phyloP scores from a whole-genome alignment of 2,888 invertebrate genomes.

The Matsumyia berberina region DNA sequence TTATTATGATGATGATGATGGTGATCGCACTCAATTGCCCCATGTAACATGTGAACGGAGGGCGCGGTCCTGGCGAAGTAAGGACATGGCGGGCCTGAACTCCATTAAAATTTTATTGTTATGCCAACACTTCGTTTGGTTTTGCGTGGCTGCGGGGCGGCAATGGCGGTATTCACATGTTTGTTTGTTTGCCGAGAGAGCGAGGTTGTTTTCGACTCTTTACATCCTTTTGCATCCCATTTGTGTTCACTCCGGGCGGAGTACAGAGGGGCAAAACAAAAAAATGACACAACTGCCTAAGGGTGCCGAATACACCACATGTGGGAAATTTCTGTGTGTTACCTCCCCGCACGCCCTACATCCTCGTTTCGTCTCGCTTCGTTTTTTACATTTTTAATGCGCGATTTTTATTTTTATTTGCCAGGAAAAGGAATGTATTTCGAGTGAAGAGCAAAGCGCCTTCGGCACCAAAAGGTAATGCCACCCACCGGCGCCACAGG shows the following conservation, averaged over 20 bases:
- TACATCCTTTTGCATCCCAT: slow-evolving; percentile 21
- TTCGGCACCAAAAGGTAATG: slow-evolving; percentile 43
- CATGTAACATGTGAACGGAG: slow-evolving; percentile 58
- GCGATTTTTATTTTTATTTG: slow-evolving; percentile 49
- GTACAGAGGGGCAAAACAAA: background rate
- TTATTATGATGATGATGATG: slow-evolving; percentile 64
- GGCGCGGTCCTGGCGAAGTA: background rate
- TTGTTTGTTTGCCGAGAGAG: slow-evolving; percentile 28
- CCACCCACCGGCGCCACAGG: slow-evolving; percentile 59
- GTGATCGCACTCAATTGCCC: slow-evolving; percentile 74
- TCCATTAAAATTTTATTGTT: slow-evolving; percentile 74
- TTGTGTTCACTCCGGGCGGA: slow-evolving; percentile 3
- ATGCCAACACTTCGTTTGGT: slow-evolving; percentile 60
- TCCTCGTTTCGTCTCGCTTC: background rate
- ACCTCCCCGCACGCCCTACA: background rate
- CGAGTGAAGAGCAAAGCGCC: slow-evolving; percentile 35
- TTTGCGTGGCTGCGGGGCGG: slow-evolving; percentile 15
- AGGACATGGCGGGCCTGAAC: slow-evolving; percentile 20
- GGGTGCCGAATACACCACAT: slow-evolving; percentile 63
- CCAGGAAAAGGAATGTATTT: slow-evolving; percentile 46
- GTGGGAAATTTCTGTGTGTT: slow-evolving; percentile 59
- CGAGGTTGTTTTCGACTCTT: slow-evolving; percentile 15
- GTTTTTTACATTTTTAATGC: slow-evolving; percentile 52
- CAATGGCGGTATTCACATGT: slow-evolving; percentile 27
- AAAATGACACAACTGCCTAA: slow-evolving; percentile 47